These are phyloP conservation scores for Aricia artaxerxes DNA, from an alignment of 2,888 invertebrate genomes.

Conservation along the genomic window DNA sequence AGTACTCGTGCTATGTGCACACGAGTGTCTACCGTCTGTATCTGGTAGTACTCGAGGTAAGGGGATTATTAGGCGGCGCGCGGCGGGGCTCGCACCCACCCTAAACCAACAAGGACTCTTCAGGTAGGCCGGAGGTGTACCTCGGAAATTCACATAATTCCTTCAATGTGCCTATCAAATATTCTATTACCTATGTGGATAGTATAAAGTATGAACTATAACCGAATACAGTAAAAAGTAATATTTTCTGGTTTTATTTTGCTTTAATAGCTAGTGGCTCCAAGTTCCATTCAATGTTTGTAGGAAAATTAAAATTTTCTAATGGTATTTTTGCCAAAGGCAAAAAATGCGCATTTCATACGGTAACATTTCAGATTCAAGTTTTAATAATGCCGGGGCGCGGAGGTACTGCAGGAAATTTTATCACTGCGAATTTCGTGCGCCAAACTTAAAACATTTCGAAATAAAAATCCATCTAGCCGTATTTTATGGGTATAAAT, in stretches of 20 bases:
- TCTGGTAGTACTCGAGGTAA: slow-evolving; percentile 12
- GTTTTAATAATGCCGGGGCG: neutral
- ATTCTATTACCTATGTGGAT: neutral
- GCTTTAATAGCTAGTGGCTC: neutral
- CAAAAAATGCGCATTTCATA: neutral
- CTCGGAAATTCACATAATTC: neutral
- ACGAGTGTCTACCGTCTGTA: neutral
- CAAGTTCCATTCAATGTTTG: neutral
- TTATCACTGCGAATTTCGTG: slow-evolving; percentile 20
- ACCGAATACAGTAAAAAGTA: neutral
- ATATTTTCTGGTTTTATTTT: neutral
- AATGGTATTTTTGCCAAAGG: neutral
- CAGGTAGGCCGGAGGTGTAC: neutral
- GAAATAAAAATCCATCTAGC: slow-evolving; percentile 19
- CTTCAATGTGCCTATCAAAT: neutral
- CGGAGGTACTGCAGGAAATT: neutral
- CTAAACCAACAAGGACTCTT: slow-evolving; percentile 18
- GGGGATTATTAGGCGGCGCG: slow-evolving; percentile 18
- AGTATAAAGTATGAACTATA: neutral
- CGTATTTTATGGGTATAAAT: slow-evolving; percentile 26
- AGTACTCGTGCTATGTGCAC: neutral
- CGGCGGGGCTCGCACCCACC: slow-evolving; percentile 20
- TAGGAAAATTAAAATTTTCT: neutral
- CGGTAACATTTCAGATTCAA: slow-evolving; percentile 8
- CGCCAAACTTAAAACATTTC: slow-evolving; percentile 21